Percentiles rank a stretch among this genome's conserved stretches.
phyloP scores from a whole-genome alignment of 2,797 vertebrate genomes.

The Xenopus petersii region DNA sequence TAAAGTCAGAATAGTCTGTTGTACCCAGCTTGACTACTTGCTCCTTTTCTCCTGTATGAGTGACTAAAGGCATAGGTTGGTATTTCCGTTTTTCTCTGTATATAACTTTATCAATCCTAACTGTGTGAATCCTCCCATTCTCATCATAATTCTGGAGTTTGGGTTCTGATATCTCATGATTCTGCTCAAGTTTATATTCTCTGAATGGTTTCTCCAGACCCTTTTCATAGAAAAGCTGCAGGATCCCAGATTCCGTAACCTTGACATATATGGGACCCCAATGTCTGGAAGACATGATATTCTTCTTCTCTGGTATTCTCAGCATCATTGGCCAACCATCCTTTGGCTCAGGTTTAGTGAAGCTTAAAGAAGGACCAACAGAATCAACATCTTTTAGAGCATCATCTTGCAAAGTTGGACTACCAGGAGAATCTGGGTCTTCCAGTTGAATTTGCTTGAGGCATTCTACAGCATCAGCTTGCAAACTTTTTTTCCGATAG shows the following conservation, averaged over 20 bases:
- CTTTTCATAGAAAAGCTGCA: constrained; percentile 83
- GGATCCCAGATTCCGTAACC: constrained; percentile 64
- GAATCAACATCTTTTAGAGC: constrained; percentile 57
- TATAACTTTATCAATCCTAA: constrained; percentile 75
- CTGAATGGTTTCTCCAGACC: constrained; percentile 83
- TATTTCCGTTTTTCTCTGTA: constrained; percentile 85
- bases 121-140: constrained; percentile 78
- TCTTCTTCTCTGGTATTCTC: constrained; percentile 87
- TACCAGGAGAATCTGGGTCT: constrained; percentile 67
- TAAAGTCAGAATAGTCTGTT: constrained; percentile 76
- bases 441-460: constrained; percentile 74
- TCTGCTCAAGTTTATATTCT: constrained; percentile 76
- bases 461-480: constrained; percentile 69
- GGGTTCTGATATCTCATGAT: constrained; percentile 79
- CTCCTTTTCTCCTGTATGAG: constrained; percentile 73
- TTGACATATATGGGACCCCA: constrained; percentile 85
- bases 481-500: constrained; percentile 55
- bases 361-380: constrained; percentile 54
- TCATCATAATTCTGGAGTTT: constrained; percentile 83
- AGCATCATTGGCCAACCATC: constrained; percentile 88
- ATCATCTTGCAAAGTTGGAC: constrained; percentile 66
- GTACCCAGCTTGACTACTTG: constrained; percentile 83
- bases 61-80: constrained; percentile 76
- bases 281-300: constrained; percentile 88
- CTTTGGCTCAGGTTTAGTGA: constrained; percentile 60